Conservation (phyloP, 2,797 vertebrate genomes). For the Psittacula echo region DNA sequence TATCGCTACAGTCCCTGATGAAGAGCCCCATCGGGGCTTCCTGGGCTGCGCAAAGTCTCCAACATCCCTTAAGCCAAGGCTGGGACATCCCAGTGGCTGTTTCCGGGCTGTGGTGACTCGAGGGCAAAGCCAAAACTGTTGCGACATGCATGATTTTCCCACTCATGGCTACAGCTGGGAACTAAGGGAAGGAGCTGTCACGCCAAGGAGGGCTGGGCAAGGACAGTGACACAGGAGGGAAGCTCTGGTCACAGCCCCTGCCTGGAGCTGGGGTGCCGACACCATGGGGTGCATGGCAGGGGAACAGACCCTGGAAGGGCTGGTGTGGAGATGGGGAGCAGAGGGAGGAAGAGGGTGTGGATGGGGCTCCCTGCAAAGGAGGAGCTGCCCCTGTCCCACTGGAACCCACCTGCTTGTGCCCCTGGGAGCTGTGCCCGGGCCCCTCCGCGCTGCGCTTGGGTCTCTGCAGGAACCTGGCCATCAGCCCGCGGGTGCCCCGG, state of each 20-base stretch:
- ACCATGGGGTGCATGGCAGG: not conserved
- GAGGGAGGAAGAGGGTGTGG: not conserved
- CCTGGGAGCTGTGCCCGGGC: constrained; percentile 76
- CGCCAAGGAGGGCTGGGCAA: not conserved
- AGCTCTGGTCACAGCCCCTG: not conserved
- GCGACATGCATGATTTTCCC: not conserved
- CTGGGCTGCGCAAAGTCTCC: not conserved
- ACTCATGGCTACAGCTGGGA: not conserved
- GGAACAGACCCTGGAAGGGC: accelerated
- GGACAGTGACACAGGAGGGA: not conserved
- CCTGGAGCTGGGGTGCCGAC: not conserved
- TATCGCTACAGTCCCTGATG: not conserved
- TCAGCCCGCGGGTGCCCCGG: constrained; percentile 85
- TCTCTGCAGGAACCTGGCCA: constrained; percentile 93
- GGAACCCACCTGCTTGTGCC: constrained; percentile 82
- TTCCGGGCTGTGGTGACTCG: not conserved
- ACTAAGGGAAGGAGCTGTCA: not conserved
- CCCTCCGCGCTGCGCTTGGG: constrained; percentile 87
- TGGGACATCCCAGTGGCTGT: not conserved
- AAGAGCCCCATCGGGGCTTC: not conserved
- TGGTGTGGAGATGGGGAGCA: accelerated
- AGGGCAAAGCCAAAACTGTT: not conserved
- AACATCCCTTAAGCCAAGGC: accelerated
- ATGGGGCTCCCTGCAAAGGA: not conserved
- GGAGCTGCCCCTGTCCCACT: not conserved